Conservation (phyloP, 2,888 invertebrate genomes). For the Orthosia incerta region DNA sequence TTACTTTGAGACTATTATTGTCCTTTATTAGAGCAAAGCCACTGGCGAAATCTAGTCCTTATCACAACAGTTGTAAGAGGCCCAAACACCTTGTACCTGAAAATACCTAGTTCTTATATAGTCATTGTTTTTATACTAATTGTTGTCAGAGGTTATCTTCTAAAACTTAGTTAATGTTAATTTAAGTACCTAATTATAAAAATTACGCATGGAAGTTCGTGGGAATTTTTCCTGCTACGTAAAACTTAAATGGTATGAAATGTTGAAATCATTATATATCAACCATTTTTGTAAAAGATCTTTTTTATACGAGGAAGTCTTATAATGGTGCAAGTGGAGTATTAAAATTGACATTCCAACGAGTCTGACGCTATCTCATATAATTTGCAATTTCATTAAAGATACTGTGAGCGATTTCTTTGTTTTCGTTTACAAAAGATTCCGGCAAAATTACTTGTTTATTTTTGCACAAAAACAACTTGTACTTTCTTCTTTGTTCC, state of each 20-base stretch:
- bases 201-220: neutral
- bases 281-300: neutral
- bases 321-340: neutral
- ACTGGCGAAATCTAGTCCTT: too few relatives aligned
- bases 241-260: neutral
- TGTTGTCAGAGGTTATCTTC: neutral
- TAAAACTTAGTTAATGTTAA: neutral
- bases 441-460: neutral
- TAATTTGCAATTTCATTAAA: conserved; percentile 24
- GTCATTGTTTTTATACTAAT: neutral
- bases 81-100: neutral
- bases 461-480: neutral
- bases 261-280: too few relatives aligned
- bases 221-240: neutral
- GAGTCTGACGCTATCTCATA: conserved; percentile 6
- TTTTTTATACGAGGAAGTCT: conserved; percentile 3
- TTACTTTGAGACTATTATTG: too few relatives aligned
- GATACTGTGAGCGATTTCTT: conserved; percentile 4
- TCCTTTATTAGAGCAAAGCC: too few relatives aligned
- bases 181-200: neutral
- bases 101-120: neutral
- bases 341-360: conserved; percentile 20
- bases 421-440: conserved; percentile 9
- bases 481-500: neutral
- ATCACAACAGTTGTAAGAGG: too few relatives aligned